Evolutionary conservation across 2,888 invertebrate species (phyloP).

Genomic region (Craniophora ligustri): DNA sequence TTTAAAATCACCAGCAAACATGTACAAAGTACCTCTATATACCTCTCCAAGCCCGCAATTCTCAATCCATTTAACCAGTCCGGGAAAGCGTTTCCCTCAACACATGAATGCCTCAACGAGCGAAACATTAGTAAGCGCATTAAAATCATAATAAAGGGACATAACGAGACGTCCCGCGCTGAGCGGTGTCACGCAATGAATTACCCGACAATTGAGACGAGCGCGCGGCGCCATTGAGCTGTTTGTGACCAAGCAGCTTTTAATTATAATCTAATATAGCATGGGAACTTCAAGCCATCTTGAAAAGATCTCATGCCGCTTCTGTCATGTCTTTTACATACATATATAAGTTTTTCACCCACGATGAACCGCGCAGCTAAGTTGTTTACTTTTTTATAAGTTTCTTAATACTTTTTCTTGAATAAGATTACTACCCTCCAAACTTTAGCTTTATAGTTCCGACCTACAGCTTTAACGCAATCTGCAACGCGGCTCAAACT

Average conservation of each 20-base stretch:
- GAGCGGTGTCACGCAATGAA: conserved; percentile 52
- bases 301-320: conserved; percentile 2
- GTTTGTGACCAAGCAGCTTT: conserved; percentile 32
- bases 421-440: too few species aligned
- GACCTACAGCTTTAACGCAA: too few species aligned
- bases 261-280: conserved; percentile 57
- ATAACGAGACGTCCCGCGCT: conserved; percentile 24
- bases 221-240: conserved; percentile 48
- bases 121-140: conserved; percentile 15
- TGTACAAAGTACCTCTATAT: neutral
- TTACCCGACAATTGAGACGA: conserved; percentile 57
- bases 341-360: too few species aligned
- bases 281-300: conserved; percentile 39
- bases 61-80: neutral
- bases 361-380: too few species aligned
- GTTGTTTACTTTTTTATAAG: too few species aligned
- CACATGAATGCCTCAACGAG: conserved; percentile 14
- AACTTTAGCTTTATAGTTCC: too few species aligned
- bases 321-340: too few species aligned
- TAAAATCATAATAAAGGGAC: conserved; percentile 31
- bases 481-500: too few species aligned
- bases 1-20: neutral
- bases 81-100: conserved; percentile 5
- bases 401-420: too few species aligned
- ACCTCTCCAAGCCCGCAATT: neutral